Conservation (phyloP, 2,113 vertebrate species). For the Sphaerodactylus townsendi region DNA sequence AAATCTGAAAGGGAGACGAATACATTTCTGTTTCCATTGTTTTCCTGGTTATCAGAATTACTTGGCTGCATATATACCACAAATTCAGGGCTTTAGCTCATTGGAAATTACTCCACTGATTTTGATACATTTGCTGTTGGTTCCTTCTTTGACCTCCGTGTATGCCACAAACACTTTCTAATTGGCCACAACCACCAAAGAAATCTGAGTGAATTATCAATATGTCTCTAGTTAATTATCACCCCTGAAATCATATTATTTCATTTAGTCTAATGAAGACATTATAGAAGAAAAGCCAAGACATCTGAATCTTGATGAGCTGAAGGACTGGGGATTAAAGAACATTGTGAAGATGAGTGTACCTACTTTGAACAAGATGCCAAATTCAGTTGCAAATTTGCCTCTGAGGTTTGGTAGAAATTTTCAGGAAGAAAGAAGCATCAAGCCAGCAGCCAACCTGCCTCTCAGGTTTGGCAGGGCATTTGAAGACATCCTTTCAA, state of each 20-base stretch:
- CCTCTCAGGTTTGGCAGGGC: constrained; percentile 76
- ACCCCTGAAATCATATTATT: constrained; percentile 24
- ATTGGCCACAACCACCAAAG: background rate
- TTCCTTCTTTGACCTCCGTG: too few relatives aligned
- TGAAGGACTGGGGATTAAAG: constrained; percentile 70
- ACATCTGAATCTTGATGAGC: constrained; percentile 70
- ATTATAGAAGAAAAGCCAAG: constrained; percentile 66
- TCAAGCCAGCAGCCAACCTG: constrained; percentile 60
- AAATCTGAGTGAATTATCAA: background rate
- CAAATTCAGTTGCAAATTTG: constrained; percentile 63
- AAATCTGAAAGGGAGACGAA: too few relatives aligned
- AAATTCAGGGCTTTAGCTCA: too few relatives aligned
- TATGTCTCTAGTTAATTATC: constrained; percentile 9
- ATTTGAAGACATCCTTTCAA: constrained; percentile 35
- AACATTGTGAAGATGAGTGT: constrained; percentile 61
- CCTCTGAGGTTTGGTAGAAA: constrained; percentile 76
- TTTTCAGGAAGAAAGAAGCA: constrained; percentile 57
- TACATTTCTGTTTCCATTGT: too few relatives aligned
- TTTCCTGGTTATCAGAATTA: too few relatives aligned
- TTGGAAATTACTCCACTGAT: too few relatives aligned
- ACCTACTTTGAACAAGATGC: constrained; percentile 59
- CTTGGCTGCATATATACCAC: too few relatives aligned
- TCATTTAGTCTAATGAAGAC: constrained; percentile 60
- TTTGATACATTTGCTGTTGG: too few relatives aligned
- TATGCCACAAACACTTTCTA: background rate